Evolutionary conservation across 2,888 invertebrate species (phyloP), one percentile per base, ranked within the genome.

Genomic region (Brachylomia viminalis): DNA sequence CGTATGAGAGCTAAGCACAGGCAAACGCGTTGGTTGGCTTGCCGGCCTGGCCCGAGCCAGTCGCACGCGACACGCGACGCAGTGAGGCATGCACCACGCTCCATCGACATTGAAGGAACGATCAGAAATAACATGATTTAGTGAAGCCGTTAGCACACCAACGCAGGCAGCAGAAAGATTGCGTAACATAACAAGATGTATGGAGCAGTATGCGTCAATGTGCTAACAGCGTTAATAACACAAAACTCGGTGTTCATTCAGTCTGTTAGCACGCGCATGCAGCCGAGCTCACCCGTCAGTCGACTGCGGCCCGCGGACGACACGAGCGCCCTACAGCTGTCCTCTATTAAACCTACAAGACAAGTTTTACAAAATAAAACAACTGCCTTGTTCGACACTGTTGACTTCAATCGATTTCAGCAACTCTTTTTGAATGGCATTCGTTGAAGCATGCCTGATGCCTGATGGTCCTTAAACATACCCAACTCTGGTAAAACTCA

Each of bases 281-380:
- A 74, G 38, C 61, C 64, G 66, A 45, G 83, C 92, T 93, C 91
- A 93, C 92, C 92, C 71, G 87, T 59, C 38, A 72, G 87, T 20
- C 85, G 87, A 33, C 76, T 75, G 79, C 85, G 80, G 45, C 72
- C 67, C 56, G 88, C 80, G 85, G 90, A 84, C 74, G 86, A 86
- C 85, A 92, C 93, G 59, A 95, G 90, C 70, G 91, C 90, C 80
- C 92, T 90, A 89, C 95, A 95, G 89, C 95, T 92, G 89, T 92
- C 91, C 87, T 95, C 95, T 91, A 95, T 94, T 45, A 93, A 88
- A 89, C 94, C 95, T 95, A 94, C 83, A 92, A 92, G 56, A 72
- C 49, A 67, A 67, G 38, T 67, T n/a, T 67, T 47, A 52, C n/a
- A 54, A 47, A 38, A 54, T 76, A 45, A 74, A 67, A 54, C 61